These are phyloP conservation scores for Littorina saxatilis DNA, from an alignment of 1,140 invertebrate species.

Conservation along the genomic window DNA sequence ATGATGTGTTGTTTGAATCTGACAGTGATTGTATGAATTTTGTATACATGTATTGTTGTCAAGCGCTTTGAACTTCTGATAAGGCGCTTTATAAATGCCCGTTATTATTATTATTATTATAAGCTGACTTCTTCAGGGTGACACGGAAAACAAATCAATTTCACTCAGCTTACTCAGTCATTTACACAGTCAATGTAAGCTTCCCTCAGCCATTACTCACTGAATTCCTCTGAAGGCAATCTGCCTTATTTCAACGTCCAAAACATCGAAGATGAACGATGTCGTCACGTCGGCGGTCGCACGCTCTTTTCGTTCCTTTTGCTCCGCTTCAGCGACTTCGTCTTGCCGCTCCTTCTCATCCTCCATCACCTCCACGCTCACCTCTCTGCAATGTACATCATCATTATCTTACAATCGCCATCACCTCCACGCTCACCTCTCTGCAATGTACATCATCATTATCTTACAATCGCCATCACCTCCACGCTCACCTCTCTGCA, in stretches of 20 bases:
- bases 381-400: background rate
- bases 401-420: background rate
- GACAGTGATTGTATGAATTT: too few relatives aligned
- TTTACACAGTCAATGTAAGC: too few relatives aligned
- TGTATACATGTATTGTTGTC: too few relatives aligned
- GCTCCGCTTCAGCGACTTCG: slow-evolving; percentile 2
- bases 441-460: too few relatives aligned
- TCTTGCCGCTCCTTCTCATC: background rate
- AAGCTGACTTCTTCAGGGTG: too few relatives aligned
- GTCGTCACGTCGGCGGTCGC: background rate
- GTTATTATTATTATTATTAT: too few relatives aligned
- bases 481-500: slow-evolving; percentile 18
- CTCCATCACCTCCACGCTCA: slow-evolving; percentile 5
- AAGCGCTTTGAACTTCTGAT: too few relatives aligned
- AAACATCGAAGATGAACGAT: background rate
- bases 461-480: slow-evolving; percentile 1
- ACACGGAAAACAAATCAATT: too few relatives aligned
- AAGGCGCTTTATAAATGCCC: too few relatives aligned
- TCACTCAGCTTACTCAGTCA: too few relatives aligned
- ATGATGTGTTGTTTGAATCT: too few relatives aligned
- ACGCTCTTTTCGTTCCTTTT: background rate
- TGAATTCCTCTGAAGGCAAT: background rate
- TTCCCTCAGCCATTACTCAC: too few relatives aligned
- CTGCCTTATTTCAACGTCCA: background rate
- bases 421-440: background rate